Conservation (phyloP, 2,113 vertebrate species). For the Butorides virescens region DNA sequence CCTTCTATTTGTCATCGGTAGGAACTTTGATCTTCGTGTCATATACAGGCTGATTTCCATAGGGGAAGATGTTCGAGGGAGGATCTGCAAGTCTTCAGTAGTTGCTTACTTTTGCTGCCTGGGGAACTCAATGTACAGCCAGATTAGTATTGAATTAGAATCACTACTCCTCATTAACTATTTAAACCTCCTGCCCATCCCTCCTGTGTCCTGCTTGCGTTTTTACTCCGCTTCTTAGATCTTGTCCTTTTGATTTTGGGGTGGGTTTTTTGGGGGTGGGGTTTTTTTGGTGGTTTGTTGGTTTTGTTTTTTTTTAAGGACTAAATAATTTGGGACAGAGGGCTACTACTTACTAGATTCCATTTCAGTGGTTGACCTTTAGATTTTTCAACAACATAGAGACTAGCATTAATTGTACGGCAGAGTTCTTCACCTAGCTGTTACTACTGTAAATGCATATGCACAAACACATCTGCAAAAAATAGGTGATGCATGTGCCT, state of each 20-base stretch:
- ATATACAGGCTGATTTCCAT: conserved; percentile 26
- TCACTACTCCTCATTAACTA: not conserved
- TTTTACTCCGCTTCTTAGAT: not conserved
- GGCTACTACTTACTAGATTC: not conserved
- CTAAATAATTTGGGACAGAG: not conserved
- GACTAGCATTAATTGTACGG: not conserved
- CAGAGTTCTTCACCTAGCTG: not conserved
- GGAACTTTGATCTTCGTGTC: conserved; percentile 40
- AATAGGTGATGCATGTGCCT: not conserved
- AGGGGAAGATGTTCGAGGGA: not conserved
- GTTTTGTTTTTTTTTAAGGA: not conserved
- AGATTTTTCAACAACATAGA: not conserved
- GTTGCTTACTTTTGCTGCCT: not conserved
- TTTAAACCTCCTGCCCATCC: not conserved
- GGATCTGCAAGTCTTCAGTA: not conserved
- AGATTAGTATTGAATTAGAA: not conserved
- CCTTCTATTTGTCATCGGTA: conserved; percentile 15
- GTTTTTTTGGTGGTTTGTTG: not conserved
- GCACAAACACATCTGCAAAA: not conserved
- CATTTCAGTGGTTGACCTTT: not conserved
- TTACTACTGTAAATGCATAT: not conserved
- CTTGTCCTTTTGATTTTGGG: not conserved
- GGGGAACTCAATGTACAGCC: not conserved
- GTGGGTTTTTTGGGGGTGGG: not conserved
- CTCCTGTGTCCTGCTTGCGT: not conserved